Base-by-base conservation (phyloP, 2,888 invertebrate genomes). In the Metellina segmentata region DNA sequence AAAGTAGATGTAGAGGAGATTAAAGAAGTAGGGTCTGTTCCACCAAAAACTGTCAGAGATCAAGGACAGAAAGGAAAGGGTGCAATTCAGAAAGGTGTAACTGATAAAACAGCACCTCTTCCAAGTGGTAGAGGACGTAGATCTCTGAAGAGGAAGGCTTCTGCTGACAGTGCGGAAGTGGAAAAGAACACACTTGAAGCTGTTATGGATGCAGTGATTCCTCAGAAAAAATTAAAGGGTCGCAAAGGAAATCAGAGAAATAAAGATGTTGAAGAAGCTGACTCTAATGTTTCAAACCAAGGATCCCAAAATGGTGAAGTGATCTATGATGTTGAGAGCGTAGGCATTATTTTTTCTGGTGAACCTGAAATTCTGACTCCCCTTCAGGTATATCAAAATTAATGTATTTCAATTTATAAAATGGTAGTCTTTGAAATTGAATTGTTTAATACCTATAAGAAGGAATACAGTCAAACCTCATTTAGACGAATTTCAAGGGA, bases 351-450 rank as follows among this genome's bases (percentile, higher is more conserved):
- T 51, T 20, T 72, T 7, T 19, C 72, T 82, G 52, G 52, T 51
- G 48, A 52, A n/a, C 19, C 88, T 48, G 74, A 79, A 48, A 61
- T 88, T 72, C 53, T 87, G 20, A 81, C 52, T 51, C 81, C 81
- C 16, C 48, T 87, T 49, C 72, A 86, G 77, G 86, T 86, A 86
- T 0, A 11, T 20, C n/a, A 20, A 79, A 52, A 79, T 6, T 79
- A 16, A 11, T n/a, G n/a, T 79, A 49, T 16, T 52, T 52, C 20
- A 81, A n/a, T n/a, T 81, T 20, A 20, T 81, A 6, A 61, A 34
- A 20, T 82, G 70, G 5, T 8, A 82, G 48, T 48, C 13, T 48
- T 11, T 48, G 13, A 75, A 48, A 75, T 5, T 48, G 49, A 0
- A n/a, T 52, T 61, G 13, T 53, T 20, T 16, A 34, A 9, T 79